These are phyloP conservation scores for Microcebus lehilahytsara DNA, from an alignment of 2,113 vertebrate genomes.

Conservation along the genomic window DNA sequence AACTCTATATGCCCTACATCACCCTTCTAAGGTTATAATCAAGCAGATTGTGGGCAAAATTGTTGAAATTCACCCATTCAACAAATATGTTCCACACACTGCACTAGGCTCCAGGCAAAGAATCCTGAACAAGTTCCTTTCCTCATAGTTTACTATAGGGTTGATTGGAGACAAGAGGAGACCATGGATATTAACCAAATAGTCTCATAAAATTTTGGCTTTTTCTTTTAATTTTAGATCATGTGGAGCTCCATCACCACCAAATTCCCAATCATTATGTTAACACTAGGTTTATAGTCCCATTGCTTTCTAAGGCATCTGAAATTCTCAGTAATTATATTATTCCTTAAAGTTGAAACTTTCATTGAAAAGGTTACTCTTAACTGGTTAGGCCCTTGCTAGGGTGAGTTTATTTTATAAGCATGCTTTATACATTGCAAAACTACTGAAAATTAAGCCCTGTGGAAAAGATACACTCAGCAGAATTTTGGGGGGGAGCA, in stretches of 20 bases:
- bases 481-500: neutral
- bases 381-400: neutral
- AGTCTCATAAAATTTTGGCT: neutral
- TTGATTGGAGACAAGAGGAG: neutral
- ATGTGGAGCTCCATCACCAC: neutral
- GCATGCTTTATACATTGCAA: neutral
- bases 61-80: neutral
- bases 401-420: neutral
- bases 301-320: neutral
- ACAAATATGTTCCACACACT: neutral
- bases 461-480: neutral
- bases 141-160: neutral
- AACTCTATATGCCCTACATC: neutral
- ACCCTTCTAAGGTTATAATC: neutral
- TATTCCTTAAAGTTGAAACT: constrained; percentile 4
- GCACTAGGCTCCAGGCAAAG: neutral
- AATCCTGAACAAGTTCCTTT: neutral
- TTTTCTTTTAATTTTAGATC: neutral
- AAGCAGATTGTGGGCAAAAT: neutral
- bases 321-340: neutral
- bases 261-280: neutral
- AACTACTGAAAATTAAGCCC: neutral
- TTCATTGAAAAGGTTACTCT: neutral
- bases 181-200: neutral
- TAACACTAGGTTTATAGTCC: neutral